Percentiles rank a stretch among this genome's conserved stretches.
Evolutionary conservation across 2,113 vertebrate species (phyloP).

Genomic region (Heptranchias perlo): DNA sequence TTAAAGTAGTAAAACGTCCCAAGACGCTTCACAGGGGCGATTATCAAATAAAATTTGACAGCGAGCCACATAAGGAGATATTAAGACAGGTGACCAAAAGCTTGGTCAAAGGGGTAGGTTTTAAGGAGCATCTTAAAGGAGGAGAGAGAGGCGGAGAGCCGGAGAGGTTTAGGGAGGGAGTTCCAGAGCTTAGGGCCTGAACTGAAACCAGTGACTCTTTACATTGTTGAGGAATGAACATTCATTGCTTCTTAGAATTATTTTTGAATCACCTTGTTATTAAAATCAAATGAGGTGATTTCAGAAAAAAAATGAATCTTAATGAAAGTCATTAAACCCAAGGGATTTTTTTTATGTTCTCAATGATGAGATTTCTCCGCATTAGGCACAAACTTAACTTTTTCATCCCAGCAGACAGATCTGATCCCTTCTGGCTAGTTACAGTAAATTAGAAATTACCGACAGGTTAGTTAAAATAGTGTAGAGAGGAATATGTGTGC

Average conservation of each 20-base stretch:
- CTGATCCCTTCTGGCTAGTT: background rate
- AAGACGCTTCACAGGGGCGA: too few species aligned
- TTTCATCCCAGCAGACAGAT: background rate
- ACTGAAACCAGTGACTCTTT: too few species aligned
- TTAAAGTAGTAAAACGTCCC: too few species aligned
- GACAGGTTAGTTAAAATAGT: background rate
- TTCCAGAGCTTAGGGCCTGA: too few species aligned
- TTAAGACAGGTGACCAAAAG: too few species aligned
- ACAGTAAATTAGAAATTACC: background rate
- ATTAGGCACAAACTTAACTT: background rate
- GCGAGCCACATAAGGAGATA: too few species aligned
- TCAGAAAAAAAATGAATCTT: background rate
- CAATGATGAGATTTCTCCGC: background rate
- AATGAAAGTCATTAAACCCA: background rate
- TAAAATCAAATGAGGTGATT: constrained; percentile 24
- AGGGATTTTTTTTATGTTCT: background rate
- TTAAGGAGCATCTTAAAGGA: too few species aligned
- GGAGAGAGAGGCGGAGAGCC: too few species aligned
- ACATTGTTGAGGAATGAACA: background rate
- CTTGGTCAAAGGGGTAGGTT: too few species aligned
- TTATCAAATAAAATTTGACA: too few species aligned
- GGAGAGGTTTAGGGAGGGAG: too few species aligned
- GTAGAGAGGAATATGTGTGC: background rate
- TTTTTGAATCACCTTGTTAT: background rate
- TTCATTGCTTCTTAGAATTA: background rate